Conservation (phyloP, 2,797 vertebrate species). For the Scolopax bukidnonensis region DNA sequence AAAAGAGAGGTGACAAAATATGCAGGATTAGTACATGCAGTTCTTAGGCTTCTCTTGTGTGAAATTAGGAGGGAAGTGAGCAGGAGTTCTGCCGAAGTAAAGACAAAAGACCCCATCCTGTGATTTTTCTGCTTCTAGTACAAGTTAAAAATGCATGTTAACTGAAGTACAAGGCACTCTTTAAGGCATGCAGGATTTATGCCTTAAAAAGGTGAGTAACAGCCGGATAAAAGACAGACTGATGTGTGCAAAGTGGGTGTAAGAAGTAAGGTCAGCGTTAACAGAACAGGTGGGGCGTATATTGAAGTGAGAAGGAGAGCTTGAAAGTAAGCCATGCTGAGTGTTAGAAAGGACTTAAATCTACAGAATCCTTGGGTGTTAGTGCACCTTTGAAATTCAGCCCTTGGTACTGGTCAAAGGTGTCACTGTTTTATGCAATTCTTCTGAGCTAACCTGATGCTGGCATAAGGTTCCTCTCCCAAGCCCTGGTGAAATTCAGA, state of each 20-base stretch:
- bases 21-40: conserved; percentile 67
- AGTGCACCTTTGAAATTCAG: conserved; percentile 5
- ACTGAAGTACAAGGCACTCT: not conserved
- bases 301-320: not conserved
- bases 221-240: conserved; percentile 26
- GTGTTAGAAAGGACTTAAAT: not conserved
- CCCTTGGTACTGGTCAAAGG: conserved; percentile 11
- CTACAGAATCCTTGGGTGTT: not conserved
- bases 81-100: conserved; percentile 31
- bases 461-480: not conserved
- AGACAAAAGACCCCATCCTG: conserved; percentile 39
- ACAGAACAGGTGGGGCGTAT: not conserved
- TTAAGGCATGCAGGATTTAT: not conserved
- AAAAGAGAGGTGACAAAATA: conserved; percentile 65
- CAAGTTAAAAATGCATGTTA: not conserved
- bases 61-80: conserved; percentile 61
- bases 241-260: not conserved
- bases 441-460: not conserved
- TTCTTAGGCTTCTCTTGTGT: conserved; percentile 60
- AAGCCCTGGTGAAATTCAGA: not conserved
- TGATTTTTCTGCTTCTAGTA: conserved; percentile 50
- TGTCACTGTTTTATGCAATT: conserved; percentile 4
- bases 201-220: conserved; percentile 12
- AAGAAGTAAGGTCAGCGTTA: conserved; percentile 3
- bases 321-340: conserved; percentile 2